Conservation (phyloP, 1,140 invertebrate species). For the Steinernema feltiae region DNA sequence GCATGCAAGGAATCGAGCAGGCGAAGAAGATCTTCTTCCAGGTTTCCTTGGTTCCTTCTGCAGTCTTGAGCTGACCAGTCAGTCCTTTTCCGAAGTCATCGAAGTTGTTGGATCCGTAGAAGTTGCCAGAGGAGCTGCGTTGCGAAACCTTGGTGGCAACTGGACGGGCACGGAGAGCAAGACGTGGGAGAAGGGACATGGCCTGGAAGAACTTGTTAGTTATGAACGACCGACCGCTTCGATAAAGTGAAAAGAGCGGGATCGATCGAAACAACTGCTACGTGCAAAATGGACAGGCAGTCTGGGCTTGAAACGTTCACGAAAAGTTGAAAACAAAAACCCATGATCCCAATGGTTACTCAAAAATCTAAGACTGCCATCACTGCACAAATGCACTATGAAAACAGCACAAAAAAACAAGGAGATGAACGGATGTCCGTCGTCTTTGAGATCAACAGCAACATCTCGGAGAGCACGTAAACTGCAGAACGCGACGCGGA, state of each 20-base stretch:
- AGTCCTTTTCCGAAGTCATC: slow-evolving; percentile 29
- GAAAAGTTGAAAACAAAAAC: too few relatives aligned
- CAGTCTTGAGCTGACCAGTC: slow-evolving; percentile 22
- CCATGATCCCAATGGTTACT: too few relatives aligned
- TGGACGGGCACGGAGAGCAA: slow-evolving; percentile 6
- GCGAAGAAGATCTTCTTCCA: slow-evolving; percentile 42
- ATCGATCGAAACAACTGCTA: neutral
- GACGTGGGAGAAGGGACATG: neutral
- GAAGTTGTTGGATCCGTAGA: slow-evolving; percentile 36
- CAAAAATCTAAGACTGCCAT: neutral
- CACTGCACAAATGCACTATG: too few relatives aligned
- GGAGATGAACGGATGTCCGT: too few relatives aligned
- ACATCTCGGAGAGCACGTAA: neutral
- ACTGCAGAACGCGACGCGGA: neutral
- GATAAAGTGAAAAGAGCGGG: neutral
- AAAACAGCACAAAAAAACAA: too few relatives aligned
- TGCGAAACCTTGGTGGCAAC: slow-evolving; percentile 22
- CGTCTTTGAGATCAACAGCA: neutral
- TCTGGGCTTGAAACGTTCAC: neutral
- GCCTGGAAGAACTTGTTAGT: neutral
- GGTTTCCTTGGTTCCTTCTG: slow-evolving; percentile 28
- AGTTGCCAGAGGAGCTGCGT: slow-evolving; percentile 34
- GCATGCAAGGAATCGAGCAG: slow-evolving; percentile 33
- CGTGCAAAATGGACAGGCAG: neutral
- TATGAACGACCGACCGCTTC: neutral